Evolutionary conservation across 2,797 vertebrate genomes (phyloP).

Genomic region (Catostomus latipinnis): DNA sequence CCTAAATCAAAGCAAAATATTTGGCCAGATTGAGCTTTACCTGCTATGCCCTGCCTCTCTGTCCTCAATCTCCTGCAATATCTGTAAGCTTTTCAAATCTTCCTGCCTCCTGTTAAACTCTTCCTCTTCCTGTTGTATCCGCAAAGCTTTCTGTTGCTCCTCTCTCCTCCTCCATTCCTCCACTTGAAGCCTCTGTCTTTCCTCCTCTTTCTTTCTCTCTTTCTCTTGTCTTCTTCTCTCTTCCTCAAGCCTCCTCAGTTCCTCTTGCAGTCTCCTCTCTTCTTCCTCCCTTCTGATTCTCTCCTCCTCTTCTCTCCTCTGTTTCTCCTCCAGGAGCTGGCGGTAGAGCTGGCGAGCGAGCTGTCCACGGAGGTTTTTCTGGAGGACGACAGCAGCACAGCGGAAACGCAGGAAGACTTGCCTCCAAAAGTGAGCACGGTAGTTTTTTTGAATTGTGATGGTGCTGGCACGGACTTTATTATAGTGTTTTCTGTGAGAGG

Average conservation of each 20-base stretch:
- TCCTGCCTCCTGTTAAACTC: conserved; percentile 34
- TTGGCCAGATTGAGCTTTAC: conserved; percentile 58
- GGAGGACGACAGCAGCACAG: conserved; percentile 80
- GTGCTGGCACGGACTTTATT: conserved; percentile 81
- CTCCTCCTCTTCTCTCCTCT: conserved; percentile 73
- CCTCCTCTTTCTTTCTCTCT: conserved; percentile 61
- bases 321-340: conserved; percentile 80
- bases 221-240: conserved; percentile 60
- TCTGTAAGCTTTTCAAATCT: conserved; percentile 52
- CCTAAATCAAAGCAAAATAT: conserved; percentile 32
- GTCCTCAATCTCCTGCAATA: conserved; percentile 57
- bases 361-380: conserved; percentile 86
- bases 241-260: conserved; percentile 62
- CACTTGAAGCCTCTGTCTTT: conserved; percentile 28
- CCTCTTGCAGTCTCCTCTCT: conserved; percentile 72
- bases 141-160: conserved; percentile 50
- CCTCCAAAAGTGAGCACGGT: conserved; percentile 87
- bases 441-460: conserved; percentile 90
- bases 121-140: conserved; percentile 44
- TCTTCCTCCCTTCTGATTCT: conserved; percentile 64
- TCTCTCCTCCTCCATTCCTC: conserved; percentile 55
- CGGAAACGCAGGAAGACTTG: conserved; percentile 80
- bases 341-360: conserved; percentile 78
- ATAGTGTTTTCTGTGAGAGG: conserved; percentile 83
- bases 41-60: conserved; percentile 63